These are phyloP conservation scores for Lasioglossum pauxillum DNA, from an alignment of 2,888 invertebrate species.

Conservation along the genomic window DNA sequence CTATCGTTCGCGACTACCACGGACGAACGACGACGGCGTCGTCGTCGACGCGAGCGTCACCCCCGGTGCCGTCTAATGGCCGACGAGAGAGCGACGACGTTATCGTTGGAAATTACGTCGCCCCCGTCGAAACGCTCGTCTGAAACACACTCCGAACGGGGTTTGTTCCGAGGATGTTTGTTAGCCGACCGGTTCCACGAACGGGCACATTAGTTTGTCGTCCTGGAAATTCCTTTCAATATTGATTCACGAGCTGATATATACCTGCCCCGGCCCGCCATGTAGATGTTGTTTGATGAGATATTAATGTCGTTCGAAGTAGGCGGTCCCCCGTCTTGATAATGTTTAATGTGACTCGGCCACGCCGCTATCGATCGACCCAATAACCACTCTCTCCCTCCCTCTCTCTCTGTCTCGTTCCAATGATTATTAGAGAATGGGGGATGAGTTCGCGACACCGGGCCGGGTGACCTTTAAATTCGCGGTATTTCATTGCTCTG, in stretches of 20 bases:
- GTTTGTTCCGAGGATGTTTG: conserved; percentile 42
- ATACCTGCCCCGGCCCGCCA: not conserved
- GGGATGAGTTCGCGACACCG: not conserved
- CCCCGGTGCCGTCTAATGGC: conserved; percentile 54
- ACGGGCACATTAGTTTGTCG: conserved; percentile 43
- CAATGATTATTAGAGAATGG: not conserved
- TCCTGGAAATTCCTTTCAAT: conserved; percentile 53
- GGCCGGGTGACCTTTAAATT: not conserved
- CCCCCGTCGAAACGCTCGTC: conserved; percentile 12
- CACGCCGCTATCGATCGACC: conserved; percentile 20
- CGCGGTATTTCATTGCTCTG: not conserved
- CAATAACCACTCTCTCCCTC: not conserved
- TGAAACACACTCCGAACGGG: conserved; percentile 18
- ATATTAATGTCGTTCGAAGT: conserved; percentile 42
- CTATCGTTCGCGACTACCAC: conserved; percentile 68
- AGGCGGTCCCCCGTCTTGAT: conserved; percentile 38
- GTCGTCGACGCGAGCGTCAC: conserved; percentile 39
- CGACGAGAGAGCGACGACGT: conserved; percentile 35
- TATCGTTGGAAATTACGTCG: conserved; percentile 50
- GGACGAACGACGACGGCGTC: not conserved
- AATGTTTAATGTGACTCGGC: conserved; percentile 36
- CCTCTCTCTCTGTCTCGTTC: not conserved
- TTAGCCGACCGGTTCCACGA: conserved; percentile 34
- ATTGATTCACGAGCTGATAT: conserved; percentile 40
- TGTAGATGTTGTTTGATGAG: conserved; percentile 46